Conservation (phyloP, 1,140 invertebrate genomes). For the Diplogasteroides magnus region DNA sequence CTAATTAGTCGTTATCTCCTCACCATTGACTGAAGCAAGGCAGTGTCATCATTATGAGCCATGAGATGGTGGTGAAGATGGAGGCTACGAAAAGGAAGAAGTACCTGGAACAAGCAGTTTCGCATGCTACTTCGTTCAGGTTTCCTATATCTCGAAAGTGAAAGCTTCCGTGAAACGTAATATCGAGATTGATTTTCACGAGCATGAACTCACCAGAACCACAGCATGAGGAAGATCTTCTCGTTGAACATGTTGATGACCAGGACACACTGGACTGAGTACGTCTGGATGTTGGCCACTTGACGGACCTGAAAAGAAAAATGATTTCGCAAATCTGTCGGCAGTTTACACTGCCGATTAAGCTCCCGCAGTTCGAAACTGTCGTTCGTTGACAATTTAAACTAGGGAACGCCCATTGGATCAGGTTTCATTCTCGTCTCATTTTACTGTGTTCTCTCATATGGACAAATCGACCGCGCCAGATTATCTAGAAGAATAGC, state of each 20-base stretch:
- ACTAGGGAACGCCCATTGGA: too few relatives aligned
- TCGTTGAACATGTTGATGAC: conserved; percentile 63
- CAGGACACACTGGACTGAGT: conserved; percentile 60
- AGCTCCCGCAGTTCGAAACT: too few relatives aligned
- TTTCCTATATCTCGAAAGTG: too few relatives aligned
- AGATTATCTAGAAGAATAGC: conserved; percentile 1
- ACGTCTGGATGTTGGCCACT: conserved; percentile 56
- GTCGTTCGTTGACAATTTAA: too few relatives aligned
- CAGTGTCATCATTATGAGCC: conserved; percentile 40
- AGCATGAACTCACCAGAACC: conserved; percentile 62
- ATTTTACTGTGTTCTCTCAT: too few relatives aligned
- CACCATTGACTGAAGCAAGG: conserved; percentile 43
- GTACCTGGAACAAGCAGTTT: conserved; percentile 8
- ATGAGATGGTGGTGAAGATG: conserved; percentile 52
- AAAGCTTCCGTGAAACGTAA: neutral
- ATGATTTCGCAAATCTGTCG: neutral
- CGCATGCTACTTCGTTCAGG: too few relatives aligned
- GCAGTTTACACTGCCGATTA: too few relatives aligned
- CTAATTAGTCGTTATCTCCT: conserved; percentile 3
- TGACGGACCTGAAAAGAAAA: conserved; percentile 44
- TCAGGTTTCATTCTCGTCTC: too few relatives aligned
- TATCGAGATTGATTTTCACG: too few relatives aligned
- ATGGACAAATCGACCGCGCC: neutral
- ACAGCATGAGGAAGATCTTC: conserved; percentile 62
- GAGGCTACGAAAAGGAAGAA: conserved; percentile 55